A percentile compares a stretch with the other conserved stretches of the same genome.
phyloP scores from a whole-genome alignment of 2,888 invertebrate species.

The Ptychoptera albimana region DNA sequence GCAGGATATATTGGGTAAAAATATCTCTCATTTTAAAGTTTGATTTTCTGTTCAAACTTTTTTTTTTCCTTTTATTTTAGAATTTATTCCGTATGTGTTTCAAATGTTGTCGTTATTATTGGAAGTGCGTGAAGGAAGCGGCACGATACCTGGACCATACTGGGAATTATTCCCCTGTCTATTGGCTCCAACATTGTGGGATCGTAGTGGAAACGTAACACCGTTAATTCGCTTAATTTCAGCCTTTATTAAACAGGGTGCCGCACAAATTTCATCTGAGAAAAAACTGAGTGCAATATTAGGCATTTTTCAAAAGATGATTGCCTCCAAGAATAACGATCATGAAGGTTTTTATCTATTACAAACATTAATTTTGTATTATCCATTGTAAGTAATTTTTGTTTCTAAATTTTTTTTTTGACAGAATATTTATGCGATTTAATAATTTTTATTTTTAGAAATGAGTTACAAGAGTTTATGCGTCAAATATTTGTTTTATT shows the following conservation, averaged over 20 bases:
- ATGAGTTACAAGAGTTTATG: conserved; percentile 55
- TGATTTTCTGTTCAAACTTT: conserved; percentile 3
- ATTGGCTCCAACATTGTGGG: conserved; percentile 83
- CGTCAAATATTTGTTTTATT: conserved; percentile 80
- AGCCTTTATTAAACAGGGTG: conserved; percentile 64
- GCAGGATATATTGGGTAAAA: conserved; percentile 45
- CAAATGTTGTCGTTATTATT: conserved; percentile 87
- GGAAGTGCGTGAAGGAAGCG: conserved; percentile 45
- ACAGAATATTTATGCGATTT: too few relatives aligned
- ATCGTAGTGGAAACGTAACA: conserved; percentile 81
- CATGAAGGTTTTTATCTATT: conserved; percentile 91
- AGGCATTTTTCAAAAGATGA: conserved; percentile 92
- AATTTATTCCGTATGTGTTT: conserved; percentile 97
- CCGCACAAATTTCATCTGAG: conserved; percentile 46
- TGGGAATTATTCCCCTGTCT: conserved; percentile 80
- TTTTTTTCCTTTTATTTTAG: conserved; percentile 32
- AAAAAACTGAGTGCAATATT: conserved; percentile 68
- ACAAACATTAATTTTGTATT: conserved; percentile 67
- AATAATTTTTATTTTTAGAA: conserved; percentile 33
- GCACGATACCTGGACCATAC: conserved; percentile 63
- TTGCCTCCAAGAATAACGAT: conserved; percentile 88
- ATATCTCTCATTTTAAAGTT: too few relatives aligned
- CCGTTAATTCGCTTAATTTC: conserved; percentile 84
- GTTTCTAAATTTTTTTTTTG: conserved; percentile 1
- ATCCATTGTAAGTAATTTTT: conserved; percentile 47